A percentile compares a stretch with the other conserved stretches of the same genome.
Evolutionary conservation across 1,140 invertebrate genomes (phyloP).

Genomic region (Heliconius congener): DNA sequence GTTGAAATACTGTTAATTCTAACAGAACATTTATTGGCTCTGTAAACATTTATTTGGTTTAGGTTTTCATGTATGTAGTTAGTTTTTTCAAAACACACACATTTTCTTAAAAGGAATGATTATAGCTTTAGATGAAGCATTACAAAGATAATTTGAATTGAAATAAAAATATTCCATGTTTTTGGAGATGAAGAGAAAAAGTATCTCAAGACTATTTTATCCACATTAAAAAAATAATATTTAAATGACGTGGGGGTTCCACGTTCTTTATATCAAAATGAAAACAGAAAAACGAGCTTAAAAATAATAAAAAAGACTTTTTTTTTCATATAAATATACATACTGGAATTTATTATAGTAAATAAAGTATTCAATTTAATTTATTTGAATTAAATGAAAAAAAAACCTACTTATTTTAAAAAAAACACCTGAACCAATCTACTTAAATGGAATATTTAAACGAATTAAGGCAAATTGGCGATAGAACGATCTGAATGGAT

Average conservation of each 20-base stretch:
- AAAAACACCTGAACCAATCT: not conserved
- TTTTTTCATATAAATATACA: not conserved
- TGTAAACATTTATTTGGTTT: too few species aligned
- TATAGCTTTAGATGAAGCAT: too few species aligned
- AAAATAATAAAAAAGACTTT: not conserved
- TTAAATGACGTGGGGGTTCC: not conserved
- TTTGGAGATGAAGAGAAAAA: not conserved
- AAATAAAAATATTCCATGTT: not conserved
- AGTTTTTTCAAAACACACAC: too few species aligned
- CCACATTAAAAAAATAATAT: too few species aligned
- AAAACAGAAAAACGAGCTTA: conserved; percentile 3
- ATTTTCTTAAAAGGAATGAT: too few species aligned
- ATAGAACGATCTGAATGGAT: conserved; percentile 57
- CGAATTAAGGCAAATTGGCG: conserved; percentile 37
- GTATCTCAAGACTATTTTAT: too few species aligned
- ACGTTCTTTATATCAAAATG: not conserved
- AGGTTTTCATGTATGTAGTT: too few species aligned
- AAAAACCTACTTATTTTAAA: not conserved
- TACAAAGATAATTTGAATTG: too few species aligned
- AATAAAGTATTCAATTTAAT: too few species aligned
- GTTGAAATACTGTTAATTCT: not conserved
- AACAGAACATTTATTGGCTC: not conserved
- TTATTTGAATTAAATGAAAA: not conserved
- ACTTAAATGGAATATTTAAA: conserved; percentile 1
- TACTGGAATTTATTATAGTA: not conserved